A percentile compares a stretch with the other conserved stretches of the same genome.
Conservation (phyloP, 2,113 vertebrate genomes). For the Cairina moschata region DNA sequence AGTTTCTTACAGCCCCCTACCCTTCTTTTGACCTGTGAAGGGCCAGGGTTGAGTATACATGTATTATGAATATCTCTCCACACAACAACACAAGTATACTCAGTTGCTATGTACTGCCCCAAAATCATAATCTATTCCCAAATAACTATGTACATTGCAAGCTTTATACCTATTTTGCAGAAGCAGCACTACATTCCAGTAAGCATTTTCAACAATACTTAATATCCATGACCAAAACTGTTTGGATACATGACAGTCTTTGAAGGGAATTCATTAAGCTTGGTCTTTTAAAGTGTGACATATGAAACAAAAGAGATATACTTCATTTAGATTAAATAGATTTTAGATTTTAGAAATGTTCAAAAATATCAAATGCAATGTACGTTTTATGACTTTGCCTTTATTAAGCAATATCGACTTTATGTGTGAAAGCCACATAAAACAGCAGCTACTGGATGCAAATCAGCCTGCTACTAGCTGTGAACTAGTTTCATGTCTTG, state of each 20-base stretch:
- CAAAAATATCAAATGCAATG: not conserved
- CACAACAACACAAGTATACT: not conserved
- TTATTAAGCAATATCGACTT: not conserved
- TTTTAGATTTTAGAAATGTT: not conserved
- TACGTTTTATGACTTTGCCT: not conserved
- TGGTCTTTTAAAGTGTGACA: not conserved
- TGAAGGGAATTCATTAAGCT: not conserved
- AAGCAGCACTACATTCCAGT: not conserved
- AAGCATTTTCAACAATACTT: not conserved
- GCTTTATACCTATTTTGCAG: not conserved
- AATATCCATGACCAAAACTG: not conserved
- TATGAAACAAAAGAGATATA: not conserved
- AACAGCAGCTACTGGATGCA: constrained; percentile 1
- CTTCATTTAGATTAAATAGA: not conserved
- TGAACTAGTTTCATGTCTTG: constrained; percentile 24
- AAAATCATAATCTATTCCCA: not conserved
- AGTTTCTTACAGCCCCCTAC: not conserved
- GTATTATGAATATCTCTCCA: not conserved
- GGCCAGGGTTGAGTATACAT: not conserved
- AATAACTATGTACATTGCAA: not conserved
- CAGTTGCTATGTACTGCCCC: not conserved
- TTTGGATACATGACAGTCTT: not conserved
- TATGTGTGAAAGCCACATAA: not conserved
- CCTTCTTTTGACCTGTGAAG: not conserved
- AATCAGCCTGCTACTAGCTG: not conserved